phyloP scores from a whole-genome alignment of 2,888 invertebrate species.

The Drosophila vallismaia region DNA sequence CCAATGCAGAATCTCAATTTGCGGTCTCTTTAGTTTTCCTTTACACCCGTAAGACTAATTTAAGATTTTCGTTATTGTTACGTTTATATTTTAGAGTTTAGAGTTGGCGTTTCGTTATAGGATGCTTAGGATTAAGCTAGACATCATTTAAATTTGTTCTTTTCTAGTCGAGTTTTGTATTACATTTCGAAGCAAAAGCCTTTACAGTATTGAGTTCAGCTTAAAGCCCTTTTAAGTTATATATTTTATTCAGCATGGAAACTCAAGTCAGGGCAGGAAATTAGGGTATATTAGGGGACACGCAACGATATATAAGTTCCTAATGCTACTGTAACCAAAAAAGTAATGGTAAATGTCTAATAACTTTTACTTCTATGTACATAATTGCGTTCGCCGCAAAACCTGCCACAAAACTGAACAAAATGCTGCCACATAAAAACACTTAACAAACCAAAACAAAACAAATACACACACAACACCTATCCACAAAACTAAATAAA shows the following conservation, averaged over 20 bases:
- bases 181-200: not conserved
- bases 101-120: conserved; percentile 15
- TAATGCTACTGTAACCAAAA: conserved; percentile 14
- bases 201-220: conserved; percentile 36
- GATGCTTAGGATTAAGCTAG: conserved; percentile 30
- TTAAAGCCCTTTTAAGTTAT: not conserved
- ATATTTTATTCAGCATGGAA: conserved; percentile 32
- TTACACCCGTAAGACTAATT: conserved; percentile 36
- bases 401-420: conserved; percentile 44
- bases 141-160: conserved; percentile 16
- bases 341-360: conserved; percentile 53
- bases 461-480: conserved; percentile 22
- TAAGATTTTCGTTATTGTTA: conserved; percentile 24
- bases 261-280: not conserved
- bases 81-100: conserved; percentile 28
- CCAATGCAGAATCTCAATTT: conserved; percentile 8
- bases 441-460: conserved; percentile 17
- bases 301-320: conserved; percentile 1
- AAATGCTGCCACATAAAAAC: conserved; percentile 24
- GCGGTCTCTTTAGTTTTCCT: conserved; percentile 31
- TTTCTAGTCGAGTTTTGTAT: conserved; percentile 4
- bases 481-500: conserved; percentile 18
- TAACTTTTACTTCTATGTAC: conserved; percentile 72
- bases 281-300: not conserved
- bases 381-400: conserved; percentile 36